phyloP scores from a whole-genome alignment of 2,797 vertebrate genomes.

The Acanthornis magna region DNA sequence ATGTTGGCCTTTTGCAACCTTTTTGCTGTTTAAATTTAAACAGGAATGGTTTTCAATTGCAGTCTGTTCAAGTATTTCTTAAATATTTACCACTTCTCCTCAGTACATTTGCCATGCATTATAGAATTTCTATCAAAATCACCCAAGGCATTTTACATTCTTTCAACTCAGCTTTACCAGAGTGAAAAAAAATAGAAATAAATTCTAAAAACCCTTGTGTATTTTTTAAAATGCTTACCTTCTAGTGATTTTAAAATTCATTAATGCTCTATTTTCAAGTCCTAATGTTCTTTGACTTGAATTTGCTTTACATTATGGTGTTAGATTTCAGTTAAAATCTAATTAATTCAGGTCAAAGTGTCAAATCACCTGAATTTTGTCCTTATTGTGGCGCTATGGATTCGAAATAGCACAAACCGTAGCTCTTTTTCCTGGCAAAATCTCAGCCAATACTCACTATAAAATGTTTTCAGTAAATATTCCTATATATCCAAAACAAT shows the following conservation, averaged over 20 bases:
- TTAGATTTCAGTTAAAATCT: background rate
- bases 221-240: background rate
- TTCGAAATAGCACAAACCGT: background rate
- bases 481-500: background rate
- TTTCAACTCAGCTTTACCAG: background rate
- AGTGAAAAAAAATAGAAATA: background rate
- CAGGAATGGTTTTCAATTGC: constrained; percentile 21
- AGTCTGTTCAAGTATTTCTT: constrained; percentile 15
- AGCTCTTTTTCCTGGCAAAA: background rate
- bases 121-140: constrained; percentile 35
- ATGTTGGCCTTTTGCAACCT: background rate
- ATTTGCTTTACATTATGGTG: background rate
- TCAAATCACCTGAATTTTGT: background rate
- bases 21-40: constrained; percentile 37
- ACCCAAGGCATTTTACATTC: background rate
- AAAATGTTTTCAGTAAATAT: background rate
- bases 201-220: background rate
- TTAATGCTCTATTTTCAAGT: background rate
- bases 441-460: background rate
- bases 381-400: background rate
- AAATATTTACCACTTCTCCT: constrained; percentile 15
- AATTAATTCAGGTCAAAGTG: background rate
- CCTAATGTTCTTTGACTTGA: background rate
- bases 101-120: background rate
- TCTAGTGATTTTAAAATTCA: background rate